Evolutionary conservation across 1,140 invertebrate species (phyloP).

Genomic region (Periplaneta americana): DNA sequence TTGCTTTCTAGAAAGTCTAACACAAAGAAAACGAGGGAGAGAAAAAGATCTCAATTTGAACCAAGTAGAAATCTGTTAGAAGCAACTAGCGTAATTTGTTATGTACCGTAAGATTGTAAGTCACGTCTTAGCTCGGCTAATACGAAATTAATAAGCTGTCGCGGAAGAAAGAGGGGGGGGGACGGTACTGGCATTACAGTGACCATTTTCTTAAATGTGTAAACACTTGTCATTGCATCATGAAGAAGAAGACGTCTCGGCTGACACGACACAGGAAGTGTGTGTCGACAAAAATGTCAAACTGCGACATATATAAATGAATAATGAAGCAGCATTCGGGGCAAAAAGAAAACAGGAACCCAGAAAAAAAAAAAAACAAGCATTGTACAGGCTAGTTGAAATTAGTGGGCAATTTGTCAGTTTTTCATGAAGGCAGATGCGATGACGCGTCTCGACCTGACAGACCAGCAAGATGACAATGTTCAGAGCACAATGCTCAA

Average conservation of each 20-base stretch:
- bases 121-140: no score
- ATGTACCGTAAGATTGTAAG: no score
- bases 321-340: background rate
- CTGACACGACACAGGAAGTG: background rate
- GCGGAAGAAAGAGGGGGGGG: no score
- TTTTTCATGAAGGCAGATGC: background rate
- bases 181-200: no score
- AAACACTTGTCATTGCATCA: background rate
- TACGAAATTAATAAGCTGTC: no score
- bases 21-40: no score
- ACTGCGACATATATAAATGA: background rate
- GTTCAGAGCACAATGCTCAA: background rate
- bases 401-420: background rate
- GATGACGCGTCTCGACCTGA: background rate
- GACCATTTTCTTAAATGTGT: background rate
- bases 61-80: no score
- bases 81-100: no score
- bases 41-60: no score
- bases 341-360: background rate
- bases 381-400: background rate
- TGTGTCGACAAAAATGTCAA: background rate
- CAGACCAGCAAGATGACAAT: background rate
- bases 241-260: background rate
- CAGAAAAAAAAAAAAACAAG: background rate
- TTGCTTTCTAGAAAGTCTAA: no score